Evolutionary conservation across 2,888 invertebrate genomes (phyloP).

Genomic region (Calephelis perditalis): DNA sequence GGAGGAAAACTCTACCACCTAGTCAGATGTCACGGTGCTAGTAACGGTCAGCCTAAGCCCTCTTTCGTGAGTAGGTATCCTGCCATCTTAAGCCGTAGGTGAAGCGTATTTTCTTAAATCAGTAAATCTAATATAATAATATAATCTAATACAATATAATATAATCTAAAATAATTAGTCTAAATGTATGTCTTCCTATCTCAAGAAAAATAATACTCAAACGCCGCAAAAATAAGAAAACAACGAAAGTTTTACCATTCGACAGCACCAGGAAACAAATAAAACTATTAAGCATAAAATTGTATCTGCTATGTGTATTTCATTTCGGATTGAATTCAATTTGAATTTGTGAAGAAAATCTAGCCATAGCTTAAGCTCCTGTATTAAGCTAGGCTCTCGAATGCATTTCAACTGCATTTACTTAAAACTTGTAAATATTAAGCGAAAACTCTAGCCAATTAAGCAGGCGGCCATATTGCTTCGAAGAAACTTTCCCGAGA

Average conservation of each 20-base stretch:
- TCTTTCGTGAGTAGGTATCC: too few relatives aligned
- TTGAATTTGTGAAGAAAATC: constrained; percentile 39
- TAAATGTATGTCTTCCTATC: too few relatives aligned
- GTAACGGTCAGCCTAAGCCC: too few relatives aligned
- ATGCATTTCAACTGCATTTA: constrained; percentile 52
- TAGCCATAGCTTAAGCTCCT: constrained; percentile 36
- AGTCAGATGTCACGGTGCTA: too few relatives aligned
- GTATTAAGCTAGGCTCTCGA: constrained; percentile 43
- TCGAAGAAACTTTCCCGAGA: constrained; percentile 49
- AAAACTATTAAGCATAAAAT: constrained; percentile 12
- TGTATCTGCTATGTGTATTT: constrained; percentile 16
- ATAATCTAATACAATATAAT: too few relatives aligned
- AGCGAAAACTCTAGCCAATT: constrained; percentile 64
- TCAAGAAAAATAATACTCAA: too few relatives aligned
- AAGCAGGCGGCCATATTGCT: constrained; percentile 52
- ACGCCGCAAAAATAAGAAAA: background rate
- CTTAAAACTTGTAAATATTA: constrained; percentile 62
- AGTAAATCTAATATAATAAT: too few relatives aligned
- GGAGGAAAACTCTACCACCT: too few relatives aligned
- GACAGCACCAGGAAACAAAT: background rate
- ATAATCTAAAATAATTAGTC: too few relatives aligned
- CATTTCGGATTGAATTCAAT: constrained; percentile 36
- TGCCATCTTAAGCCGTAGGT: too few relatives aligned
- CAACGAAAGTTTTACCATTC: background rate
- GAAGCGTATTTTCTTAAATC: too few relatives aligned